These are phyloP conservation scores for Cherax destructor DNA, from an alignment of 1,140 invertebrate genomes.

Conservation along the genomic window DNA sequence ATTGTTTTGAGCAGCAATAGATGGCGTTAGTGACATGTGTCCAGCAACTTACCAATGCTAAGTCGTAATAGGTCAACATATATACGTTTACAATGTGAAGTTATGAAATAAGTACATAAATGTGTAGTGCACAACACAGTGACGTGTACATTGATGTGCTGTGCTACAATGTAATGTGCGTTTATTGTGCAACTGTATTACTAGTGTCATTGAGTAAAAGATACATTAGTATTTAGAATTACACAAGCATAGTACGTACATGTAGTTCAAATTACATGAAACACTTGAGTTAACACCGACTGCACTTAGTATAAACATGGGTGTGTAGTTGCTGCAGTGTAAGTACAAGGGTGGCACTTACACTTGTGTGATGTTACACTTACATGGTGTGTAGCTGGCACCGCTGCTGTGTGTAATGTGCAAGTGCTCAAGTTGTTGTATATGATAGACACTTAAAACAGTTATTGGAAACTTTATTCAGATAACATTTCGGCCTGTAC, in stretches of 20 bases:
- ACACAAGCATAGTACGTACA: background rate
- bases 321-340: background rate
- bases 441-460: too few relatives aligned
- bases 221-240: slow-evolving; percentile 1
- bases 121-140: background rate
- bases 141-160: background rate
- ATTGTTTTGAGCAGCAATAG: slow-evolving; percentile 2
- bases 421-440: background rate
- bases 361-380: slow-evolving; percentile 15
- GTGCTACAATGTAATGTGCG: background rate
- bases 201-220: background rate
- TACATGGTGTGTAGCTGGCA: slow-evolving; percentile 2
- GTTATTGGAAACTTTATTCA: too few relatives aligned
- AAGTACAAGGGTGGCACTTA: background rate
- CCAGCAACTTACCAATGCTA: background rate
- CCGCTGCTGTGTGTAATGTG: background rate
- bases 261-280: background rate
- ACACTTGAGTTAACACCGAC: background rate
- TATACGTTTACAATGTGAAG: background rate
- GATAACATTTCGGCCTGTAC: too few relatives aligned
- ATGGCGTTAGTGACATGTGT: background rate
- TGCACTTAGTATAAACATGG: background rate
- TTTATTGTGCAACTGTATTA: background rate
- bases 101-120: background rate
- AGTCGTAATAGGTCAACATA: background rate